Percentiles rank a stretch among this genome's conserved stretches.
These are phyloP conservation scores for Nycticebus coucang DNA, from an alignment of 2,113 vertebrate genomes.

Conservation along the genomic window DNA sequence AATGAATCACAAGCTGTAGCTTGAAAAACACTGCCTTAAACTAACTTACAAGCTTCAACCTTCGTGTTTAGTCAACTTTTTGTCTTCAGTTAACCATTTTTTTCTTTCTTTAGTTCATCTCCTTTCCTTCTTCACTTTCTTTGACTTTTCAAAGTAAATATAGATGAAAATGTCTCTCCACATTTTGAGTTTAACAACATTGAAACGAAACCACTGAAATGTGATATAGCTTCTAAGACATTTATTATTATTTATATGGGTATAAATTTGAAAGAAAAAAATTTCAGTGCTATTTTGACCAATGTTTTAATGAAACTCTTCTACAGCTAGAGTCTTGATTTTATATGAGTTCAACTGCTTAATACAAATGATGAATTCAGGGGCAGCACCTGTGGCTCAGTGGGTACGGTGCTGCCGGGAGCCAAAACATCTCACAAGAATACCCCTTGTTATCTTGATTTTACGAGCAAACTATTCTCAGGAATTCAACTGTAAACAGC, in stretches of 20 bases:
- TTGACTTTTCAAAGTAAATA: background rate
- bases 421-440: too few relatives aligned
- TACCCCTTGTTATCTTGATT: too few relatives aligned
- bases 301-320: background rate
- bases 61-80: background rate
- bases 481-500: too few relatives aligned
- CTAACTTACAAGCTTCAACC: background rate
- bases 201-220: background rate
- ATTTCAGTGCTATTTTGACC: background rate
- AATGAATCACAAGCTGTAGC: background rate
- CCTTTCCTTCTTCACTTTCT: background rate
- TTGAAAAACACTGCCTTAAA: background rate
- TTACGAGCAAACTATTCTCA: too few relatives aligned
- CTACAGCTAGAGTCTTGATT: background rate
- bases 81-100: background rate
- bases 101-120: background rate
- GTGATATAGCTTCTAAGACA: background rate
- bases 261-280: background rate
- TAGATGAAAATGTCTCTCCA: background rate
- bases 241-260: background rate
- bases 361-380: background rate
- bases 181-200: background rate
- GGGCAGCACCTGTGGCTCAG: too few relatives aligned
- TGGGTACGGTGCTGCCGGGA: too few relatives aligned
- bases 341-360: background rate